Base-by-base conservation (phyloP, 2,888 invertebrate species). In the Branchinecta sandiegonensis region DNA sequence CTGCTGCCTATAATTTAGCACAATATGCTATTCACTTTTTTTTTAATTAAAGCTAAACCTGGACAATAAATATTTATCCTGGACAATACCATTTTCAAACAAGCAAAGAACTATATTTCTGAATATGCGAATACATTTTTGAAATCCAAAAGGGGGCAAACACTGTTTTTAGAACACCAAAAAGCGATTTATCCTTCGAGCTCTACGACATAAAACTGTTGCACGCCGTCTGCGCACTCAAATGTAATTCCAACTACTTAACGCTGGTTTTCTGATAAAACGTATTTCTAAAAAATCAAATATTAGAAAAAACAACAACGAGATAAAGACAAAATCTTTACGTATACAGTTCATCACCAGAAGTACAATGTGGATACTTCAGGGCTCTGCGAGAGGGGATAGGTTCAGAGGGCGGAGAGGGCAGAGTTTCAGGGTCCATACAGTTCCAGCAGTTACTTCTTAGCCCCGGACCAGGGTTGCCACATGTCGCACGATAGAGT, bases 321-420 rank as follows among this genome's bases (percentile, higher is more conserved):
- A 56, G 23, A 56, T 56, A 56, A n/a, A 56, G n/a, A 17, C n/a
- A 56, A 56, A 56, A 56, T 56, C 37, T 37, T 37, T 56, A 56
- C 63, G 63, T 56, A 56, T 56, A 56, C 63, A 56, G 63, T 56
- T 56, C n/a, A 56, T 56, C 63, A 56, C 63, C 63, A 56, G 23
- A 56, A 56, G 63, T 56, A 56, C 63, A 56, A 56, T 56, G 63
- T 56, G 63, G 63, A 56, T 56, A 56, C 63, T 56, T 56, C 63
- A 56, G 63, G n/a, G 63, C 23, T 56, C 63, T 11, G n/a, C n/a
- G 63, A 56, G 23, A 56, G 23, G 63, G 63, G 63, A 9, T n/a
- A 56, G 63, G 63, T n/a, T 23, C 14, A 56, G 37, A 37, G 37
- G 37, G 37, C 37, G 23, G 4, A 4, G 23, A 23, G 37, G 37